Evolutionary conservation across 2,888 invertebrate species (phyloP).

Genomic region (Tipula confusa): DNA sequence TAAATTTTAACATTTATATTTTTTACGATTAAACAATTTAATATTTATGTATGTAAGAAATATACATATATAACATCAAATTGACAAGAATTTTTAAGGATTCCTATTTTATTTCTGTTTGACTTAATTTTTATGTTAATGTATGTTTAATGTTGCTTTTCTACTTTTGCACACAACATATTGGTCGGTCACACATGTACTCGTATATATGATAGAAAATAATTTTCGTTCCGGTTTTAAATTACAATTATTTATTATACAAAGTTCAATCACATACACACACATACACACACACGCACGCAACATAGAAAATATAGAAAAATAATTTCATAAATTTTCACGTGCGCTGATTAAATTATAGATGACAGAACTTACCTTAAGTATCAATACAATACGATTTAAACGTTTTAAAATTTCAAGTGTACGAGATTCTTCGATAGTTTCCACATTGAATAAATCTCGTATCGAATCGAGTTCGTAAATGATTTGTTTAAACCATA

Average conservation of each 20-base stretch:
- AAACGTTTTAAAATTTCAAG: conserved; percentile 88
- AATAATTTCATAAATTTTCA: neutral
- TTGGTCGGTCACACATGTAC: neutral
- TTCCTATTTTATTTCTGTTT: conserved; percentile 20
- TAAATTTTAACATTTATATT: neutral
- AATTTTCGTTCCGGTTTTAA: neutral
- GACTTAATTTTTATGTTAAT: neutral
- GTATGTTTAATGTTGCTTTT: neutral
- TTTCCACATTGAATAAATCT: conserved; percentile 65
- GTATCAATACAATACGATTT: conserved; percentile 85
- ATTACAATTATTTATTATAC: conserved; percentile 16
- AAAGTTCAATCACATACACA: neutral
- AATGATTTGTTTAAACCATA: conserved; percentile 99
- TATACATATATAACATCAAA: neutral
- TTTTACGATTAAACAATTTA: neutral
- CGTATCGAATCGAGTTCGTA: conserved; percentile 94
- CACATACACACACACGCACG: neutral
- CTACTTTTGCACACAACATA: neutral
- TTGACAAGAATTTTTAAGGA: neutral
- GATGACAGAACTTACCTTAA: conserved; percentile 63
- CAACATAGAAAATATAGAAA: neutral
- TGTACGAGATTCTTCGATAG: conserved; percentile 85
- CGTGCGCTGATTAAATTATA: neutral
- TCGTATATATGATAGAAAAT: neutral
- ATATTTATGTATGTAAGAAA: neutral